Base-by-base conservation (phyloP, 2,888 invertebrate species). In the Morinoia aosen region DNA sequence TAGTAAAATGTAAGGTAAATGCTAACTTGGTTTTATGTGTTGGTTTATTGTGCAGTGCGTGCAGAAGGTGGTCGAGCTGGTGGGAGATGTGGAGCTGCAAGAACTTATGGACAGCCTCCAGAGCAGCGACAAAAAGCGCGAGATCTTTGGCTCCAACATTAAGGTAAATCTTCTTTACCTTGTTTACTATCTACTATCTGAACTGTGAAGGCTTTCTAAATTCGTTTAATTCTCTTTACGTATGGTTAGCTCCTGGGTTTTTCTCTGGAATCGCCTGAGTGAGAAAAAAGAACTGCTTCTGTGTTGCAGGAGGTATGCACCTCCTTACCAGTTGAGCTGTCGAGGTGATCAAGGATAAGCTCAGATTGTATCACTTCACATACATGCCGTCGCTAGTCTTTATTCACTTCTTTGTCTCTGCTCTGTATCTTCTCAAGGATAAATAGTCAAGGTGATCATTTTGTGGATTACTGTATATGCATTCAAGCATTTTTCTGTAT, bases 141-240 rank as follows among this genome's bases (percentile, higher is more conserved):
- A 91, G 33, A 96, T 96, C 91, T 96, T 96, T 96, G 96, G 96
- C 12, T 95, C 95, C 33, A 96, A 96, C 91, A 95, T 96, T 19
- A 96, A 96, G 95, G 96, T 96, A 93, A 90, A 95, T 19, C 25
- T 58, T 58, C 16, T 8, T 8, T 16, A 76, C 76, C 33, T 10
- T 76, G 8, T 16, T 76, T 76, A 61, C 12, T 5, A 61, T 19
- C 19, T 61, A 16, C 19, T 61, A 16, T 61, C 19, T 61, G 19
- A 19, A 61, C 19, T 61, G 61, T 61, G 8, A 8, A 16, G 12
- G 61, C 19, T 61, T 61, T 61, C 61, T 61, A 61, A 61, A 61
- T 61, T 61, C 1, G 5, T 61, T 2, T 12, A 61, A 10, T 61
- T 61, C 61, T 16, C 19, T 19, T 12, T 61, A 8, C 61, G 5